Conservation (phyloP, 30 jellyfish, hydroid and myxozoan genomes). For the Turritopsis dohrnii region DNA sequence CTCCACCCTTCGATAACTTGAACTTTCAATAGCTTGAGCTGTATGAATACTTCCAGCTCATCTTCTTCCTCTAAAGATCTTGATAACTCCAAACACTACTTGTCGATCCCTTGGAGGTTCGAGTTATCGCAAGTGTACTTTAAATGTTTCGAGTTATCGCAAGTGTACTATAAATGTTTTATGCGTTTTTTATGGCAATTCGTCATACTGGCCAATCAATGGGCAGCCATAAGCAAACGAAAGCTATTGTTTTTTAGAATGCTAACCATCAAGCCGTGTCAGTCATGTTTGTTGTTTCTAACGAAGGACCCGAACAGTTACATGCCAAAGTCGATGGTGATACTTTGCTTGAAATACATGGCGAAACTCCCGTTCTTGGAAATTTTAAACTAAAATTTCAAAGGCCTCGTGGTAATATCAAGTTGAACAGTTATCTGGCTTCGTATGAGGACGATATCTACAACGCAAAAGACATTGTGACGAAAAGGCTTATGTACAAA, state of each 20-base stretch:
- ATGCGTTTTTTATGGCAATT: too few species aligned
- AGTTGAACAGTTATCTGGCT: conserved; percentile 49
- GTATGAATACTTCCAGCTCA: too few species aligned
- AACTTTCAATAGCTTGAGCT: too few species aligned
- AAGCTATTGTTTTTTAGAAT: not conserved
- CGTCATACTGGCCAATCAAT: too few species aligned
- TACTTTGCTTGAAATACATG: conserved; percentile 43
- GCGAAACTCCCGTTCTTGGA: conserved; percentile 57
- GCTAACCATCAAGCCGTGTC: conserved; percentile 63
- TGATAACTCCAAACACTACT: too few species aligned
- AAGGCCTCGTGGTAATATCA: conserved; percentile 27
- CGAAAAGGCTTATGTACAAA: conserved; percentile 45
- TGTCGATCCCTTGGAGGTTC: too few species aligned
- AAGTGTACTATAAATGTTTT: too few species aligned
- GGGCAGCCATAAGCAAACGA: too few species aligned
- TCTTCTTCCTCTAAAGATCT: too few species aligned
- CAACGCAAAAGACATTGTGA: conserved; percentile 54
- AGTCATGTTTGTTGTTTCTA: conserved; percentile 56
- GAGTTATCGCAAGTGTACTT: too few species aligned
- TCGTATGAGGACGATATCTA: conserved; percentile 54
- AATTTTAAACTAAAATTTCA: conserved; percentile 51
- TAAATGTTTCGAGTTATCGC: too few species aligned
- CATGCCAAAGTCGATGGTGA: conserved; percentile 21
- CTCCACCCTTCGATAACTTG: too few species aligned
- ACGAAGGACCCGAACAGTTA: conserved; percentile 65